Evolutionary conservation across 1,140 invertebrate species (phyloP).

Genomic region (Saccostrea glomerata): DNA sequence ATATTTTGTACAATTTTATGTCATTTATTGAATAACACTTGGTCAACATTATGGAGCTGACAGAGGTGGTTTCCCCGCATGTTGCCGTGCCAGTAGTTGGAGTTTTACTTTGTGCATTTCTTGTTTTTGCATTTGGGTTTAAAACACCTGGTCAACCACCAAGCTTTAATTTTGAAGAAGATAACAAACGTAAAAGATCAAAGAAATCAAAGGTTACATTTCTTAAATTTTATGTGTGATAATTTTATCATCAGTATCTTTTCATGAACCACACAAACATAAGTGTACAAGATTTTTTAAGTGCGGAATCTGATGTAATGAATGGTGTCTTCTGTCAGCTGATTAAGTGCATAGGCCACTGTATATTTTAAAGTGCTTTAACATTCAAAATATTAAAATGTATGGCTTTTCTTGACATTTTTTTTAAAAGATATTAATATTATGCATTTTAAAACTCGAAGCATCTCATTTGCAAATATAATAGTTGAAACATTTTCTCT

Average conservation of each 20-base stretch:
- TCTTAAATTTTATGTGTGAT: background rate
- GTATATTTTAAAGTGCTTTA: no score
- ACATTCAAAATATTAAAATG: no score
- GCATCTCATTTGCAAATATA: no score
- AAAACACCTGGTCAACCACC: slow-evolving; percentile 78
- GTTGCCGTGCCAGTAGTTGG: slow-evolving; percentile 77
- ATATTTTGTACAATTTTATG: slow-evolving; percentile 56
- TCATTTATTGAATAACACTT: slow-evolving; percentile 10
- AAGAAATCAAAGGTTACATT: slow-evolving; percentile 69
- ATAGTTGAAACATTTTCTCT: no score
- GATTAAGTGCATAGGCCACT: background rate
- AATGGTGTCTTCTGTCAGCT: background rate
- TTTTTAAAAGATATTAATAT: no score
- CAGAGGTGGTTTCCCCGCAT: slow-evolving; percentile 75
- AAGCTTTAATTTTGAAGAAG: slow-evolving; percentile 77
- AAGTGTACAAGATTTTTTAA: no score
- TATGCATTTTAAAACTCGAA: no score
- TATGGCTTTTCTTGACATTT: no score
- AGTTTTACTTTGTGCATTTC: slow-evolving; percentile 77
- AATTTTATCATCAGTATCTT: background rate
- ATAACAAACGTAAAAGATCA: slow-evolving; percentile 70
- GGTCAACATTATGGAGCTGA: slow-evolving; percentile 68
- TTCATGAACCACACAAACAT: background rate
- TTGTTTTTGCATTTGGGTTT: slow-evolving; percentile 79
- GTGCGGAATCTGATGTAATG: no score